Percentiles rank a stretch among this genome's conserved stretches.
Evolutionary conservation across 2,113 vertebrate genomes (phyloP).

Genomic region (Salminus brasiliensis): DNA sequence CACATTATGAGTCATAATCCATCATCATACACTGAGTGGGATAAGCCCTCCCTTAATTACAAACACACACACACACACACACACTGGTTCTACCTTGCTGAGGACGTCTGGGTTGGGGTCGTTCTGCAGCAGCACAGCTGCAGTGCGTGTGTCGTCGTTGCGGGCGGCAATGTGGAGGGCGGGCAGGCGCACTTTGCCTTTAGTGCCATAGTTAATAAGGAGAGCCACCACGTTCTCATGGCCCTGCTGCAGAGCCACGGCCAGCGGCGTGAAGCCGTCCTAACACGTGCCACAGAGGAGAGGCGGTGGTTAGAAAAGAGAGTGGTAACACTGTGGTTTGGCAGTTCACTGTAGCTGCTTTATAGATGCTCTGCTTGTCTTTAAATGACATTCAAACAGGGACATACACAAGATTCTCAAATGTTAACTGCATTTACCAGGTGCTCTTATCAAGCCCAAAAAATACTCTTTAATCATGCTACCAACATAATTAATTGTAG

Average conservation of each 20-base stretch:
- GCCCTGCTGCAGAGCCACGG: slow-evolving; percentile 96
- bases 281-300: slow-evolving; percentile 59
- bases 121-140: slow-evolving; percentile 94
- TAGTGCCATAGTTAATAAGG: slow-evolving; percentile 95
- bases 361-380: too few relatives aligned
- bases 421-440: too few relatives aligned
- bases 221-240: slow-evolving; percentile 96
- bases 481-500: too few relatives aligned
- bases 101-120: slow-evolving; percentile 95
- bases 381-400: too few relatives aligned
- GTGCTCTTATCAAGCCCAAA: too few relatives aligned
- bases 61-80: background rate
- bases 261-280: slow-evolving; percentile 96
- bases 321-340: background rate
- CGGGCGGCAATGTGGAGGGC: slow-evolving; percentile 95
- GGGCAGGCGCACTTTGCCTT: slow-evolving; percentile 93
- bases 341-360: too few relatives aligned
- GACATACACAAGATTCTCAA: too few relatives aligned
- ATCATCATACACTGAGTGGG: background rate
- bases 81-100: slow-evolving; percentile 83
- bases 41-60: background rate
- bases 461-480: too few relatives aligned
- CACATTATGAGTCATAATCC: slow-evolving; percentile 32
- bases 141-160: slow-evolving; percentile 94
- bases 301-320: background rate